Evolutionary conservation across 1,140 invertebrate species (phyloP), one percentile per base, ranked within the genome.

Genomic region (Samia ricini): DNA sequence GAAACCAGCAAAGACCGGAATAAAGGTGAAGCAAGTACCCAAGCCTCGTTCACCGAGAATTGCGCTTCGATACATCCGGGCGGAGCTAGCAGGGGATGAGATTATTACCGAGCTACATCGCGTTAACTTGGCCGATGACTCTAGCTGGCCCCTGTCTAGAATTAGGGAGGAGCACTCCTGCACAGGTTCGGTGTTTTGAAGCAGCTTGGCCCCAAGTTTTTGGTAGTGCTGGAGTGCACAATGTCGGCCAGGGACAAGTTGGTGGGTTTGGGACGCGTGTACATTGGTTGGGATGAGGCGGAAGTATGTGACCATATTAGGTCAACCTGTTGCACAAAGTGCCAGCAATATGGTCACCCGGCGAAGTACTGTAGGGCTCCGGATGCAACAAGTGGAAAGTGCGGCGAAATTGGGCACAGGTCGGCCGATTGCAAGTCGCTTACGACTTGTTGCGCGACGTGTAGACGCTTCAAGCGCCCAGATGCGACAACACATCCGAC

Each of bases 291-390:
- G 75, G 58, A 67, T 8, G 59, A 12, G 8, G 50, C 20, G 0
- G 52, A 67, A 15, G 64, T 69, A 0, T 57, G 24, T 15, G 71
- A 77, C 42, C 57, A 62, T 8, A 23, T 74, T 0, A 4, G 52
- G 7, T 54, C 60, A 2, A 72, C 71, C 12, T 77, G 72, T 57
- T 74, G 72, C 51, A 63, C 15, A 2, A 71, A 67, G 52, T 74
- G 74, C 61, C 74, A 79, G 19, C 66, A 66, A 21, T 76, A 72
- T 18, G 73, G 71, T 4, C 76, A 76, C 64, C 68, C 69, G 0
- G 76, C 63, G 19, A 74, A 72, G 20, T 61, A 48, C 59, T 76
- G 73, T 55, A 20, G 65, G 7, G 48, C 71, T 0, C 42, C 21
- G 24, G 58, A 59, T 15, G 21, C 15, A 4, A 49, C 52, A 0